These are phyloP conservation scores for Plagodis dolabraria DNA, from an alignment of 2,888 invertebrate genomes.

Conservation along the genomic window DNA sequence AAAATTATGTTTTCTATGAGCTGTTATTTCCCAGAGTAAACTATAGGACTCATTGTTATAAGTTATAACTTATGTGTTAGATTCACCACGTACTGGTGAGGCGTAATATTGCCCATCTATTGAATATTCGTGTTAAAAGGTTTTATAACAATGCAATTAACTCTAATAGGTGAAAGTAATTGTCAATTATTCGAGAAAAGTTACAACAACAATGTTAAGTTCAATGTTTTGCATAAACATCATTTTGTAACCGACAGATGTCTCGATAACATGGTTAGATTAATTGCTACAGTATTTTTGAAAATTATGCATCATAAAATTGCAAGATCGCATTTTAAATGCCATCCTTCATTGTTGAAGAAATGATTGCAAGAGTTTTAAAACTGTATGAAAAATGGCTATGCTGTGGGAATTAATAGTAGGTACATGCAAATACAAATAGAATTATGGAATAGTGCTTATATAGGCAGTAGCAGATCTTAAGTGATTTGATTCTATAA, in stretches of 20 bases:
- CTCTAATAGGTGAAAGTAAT: constrained; percentile 27
- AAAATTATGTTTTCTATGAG: background rate
- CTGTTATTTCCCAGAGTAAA: background rate
- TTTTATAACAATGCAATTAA: constrained; percentile 21
- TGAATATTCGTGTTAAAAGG: constrained; percentile 7
- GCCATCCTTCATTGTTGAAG: constrained; percentile 8
- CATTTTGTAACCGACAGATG: constrained; percentile 20
- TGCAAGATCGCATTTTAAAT: constrained; percentile 2
- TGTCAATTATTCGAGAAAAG: constrained; percentile 19
- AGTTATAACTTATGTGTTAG: no score
- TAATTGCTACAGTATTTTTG: constrained; percentile 16
- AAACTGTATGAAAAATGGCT: no score
- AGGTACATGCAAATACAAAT: no score
- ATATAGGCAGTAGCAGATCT: no score
- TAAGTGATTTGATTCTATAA: no score
- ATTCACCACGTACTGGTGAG: background rate
- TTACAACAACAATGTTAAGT: constrained; percentile 25
- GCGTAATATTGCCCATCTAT: constrained; percentile 2
- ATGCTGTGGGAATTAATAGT: no score
- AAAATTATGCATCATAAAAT: constrained; percentile 14
- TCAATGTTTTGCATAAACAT: constrained; percentile 11
- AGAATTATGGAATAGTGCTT: no score
- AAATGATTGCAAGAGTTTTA: constrained; percentile 2
- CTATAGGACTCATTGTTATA: no score
- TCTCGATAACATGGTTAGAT: constrained; percentile 8